Base-by-base conservation (phyloP, 1,140 invertebrate genomes). In the Apis cerana region DNA sequence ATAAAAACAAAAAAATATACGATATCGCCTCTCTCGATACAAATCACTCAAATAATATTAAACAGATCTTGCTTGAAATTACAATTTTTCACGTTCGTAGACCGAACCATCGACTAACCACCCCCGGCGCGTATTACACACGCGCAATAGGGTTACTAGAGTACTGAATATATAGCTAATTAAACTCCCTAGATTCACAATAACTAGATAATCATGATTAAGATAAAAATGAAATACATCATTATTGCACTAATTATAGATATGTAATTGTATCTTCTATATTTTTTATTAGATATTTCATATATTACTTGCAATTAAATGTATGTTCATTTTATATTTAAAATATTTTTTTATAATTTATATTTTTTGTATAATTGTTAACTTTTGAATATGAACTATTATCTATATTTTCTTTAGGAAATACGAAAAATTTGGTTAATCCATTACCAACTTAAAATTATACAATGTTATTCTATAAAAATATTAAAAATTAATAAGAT, bases 81-180 rank as follows among this genome's bases (percentile, higher is more conserved):
- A 83, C 85, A 82, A 89, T 89, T 89, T 90, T 82, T 85, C 58
- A 78, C 85, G 84, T 88, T 88, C 85, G 61, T 69, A 84, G 79
- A 78, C 85, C 80, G 84, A 82, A 89, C 88, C 89, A 88, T 89
- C 84, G 89, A 90, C 90, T 88, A 90, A 90, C 90, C 90, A 91
- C 89, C 90, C 90, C 89, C 87, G 86, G 88, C 83, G 81, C 75
- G 79, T 78, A 89, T 89, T 76, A 88, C 89, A 90, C 89, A 91
- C 89, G 89, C 90, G 90, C 90, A 90, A 76, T 78, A 62, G 33
- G 56, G 33, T 71, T 64, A 84, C 80, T 68, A 76, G 27, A 7
- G 17, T 56, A 50, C 64, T 76, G 43, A 68, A 82, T 76, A 76
- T 76, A 82, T 76, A 82, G 23, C 56, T 59, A 76, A 76, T 82